Percentiles rank a stretch among this genome's conserved stretches.
Evolutionary conservation across 2,113 vertebrate genomes (phyloP).

Genomic region (Larimichthys polyactis): DNA sequence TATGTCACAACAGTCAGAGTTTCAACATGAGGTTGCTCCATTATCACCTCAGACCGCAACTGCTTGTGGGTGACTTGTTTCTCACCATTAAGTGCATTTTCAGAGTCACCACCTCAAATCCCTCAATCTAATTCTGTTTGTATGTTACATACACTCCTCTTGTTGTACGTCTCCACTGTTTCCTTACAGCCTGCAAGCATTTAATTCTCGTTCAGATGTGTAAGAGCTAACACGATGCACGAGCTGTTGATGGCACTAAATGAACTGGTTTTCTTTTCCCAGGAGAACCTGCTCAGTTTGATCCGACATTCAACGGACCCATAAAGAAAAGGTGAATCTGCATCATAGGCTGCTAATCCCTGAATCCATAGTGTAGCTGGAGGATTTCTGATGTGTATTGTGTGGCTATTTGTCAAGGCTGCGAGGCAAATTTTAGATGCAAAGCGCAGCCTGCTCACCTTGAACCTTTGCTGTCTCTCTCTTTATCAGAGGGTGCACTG

Average conservation of each 20-base stretch:
- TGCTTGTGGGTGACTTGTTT: too few species aligned
- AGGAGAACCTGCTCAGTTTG: slow-evolving; percentile 86
- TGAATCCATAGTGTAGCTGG: neutral
- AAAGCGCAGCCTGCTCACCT: slow-evolving; percentile 4
- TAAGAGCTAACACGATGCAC: too few species aligned
- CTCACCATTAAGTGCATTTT: too few species aligned
- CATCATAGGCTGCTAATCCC: neutral
- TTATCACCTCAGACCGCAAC: too few species aligned
- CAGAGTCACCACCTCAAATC: too few species aligned
- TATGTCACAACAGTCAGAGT: too few species aligned
- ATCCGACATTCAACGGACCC: slow-evolving; percentile 88
- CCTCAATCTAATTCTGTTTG: too few species aligned
- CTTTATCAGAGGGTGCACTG: slow-evolving; percentile 87
- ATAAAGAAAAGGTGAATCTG: slow-evolving; percentile 88
- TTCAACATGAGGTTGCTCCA: too few species aligned
- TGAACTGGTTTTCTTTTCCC: slow-evolving; percentile 8
- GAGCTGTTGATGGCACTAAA: neutral
- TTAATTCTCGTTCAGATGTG: too few species aligned
- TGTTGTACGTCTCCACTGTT: too few species aligned
- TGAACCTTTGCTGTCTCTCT: slow-evolving; percentile 12
- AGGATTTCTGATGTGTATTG: neutral
- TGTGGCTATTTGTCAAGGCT: neutral
- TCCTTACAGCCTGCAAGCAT: too few species aligned
- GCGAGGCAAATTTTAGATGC: neutral
- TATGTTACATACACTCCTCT: too few species aligned